Percentiles rank a stretch among this genome's conserved stretches.
Evolutionary conservation across 2,797 vertebrate species (phyloP).

Genomic region (Cyclopterus lumpus): DNA sequence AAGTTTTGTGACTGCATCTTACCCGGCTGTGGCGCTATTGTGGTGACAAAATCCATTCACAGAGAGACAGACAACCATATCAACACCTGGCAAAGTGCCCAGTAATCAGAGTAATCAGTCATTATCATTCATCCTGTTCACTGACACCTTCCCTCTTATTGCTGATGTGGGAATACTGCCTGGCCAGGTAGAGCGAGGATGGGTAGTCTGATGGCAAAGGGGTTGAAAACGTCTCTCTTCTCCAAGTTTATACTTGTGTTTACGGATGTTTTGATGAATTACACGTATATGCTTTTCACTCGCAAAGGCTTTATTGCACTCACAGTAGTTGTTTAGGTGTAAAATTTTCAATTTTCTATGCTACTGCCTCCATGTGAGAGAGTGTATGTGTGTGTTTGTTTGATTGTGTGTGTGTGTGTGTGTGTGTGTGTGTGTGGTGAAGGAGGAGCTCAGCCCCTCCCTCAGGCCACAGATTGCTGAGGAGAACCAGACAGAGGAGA

Average conservation of each 20-base stretch:
- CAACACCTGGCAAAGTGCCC: background rate
- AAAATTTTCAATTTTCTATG: background rate
- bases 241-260: background rate
- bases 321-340: background rate
- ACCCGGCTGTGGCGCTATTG: too few relatives aligned
- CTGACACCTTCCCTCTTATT: background rate
- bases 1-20: too few relatives aligned
- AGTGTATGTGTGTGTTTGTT: too few relatives aligned
- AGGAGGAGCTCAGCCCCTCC: background rate
- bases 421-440: too few relatives aligned
- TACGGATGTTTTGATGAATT: background rate
- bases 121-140: background rate
- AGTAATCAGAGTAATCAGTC: background rate
- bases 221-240: background rate
- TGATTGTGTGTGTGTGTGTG: constrained; percentile 9
- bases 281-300: background rate
- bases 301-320: background rate
- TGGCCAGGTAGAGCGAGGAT: background rate
- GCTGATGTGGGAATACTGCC: background rate
- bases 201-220: background rate
- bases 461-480: background rate
- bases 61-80: background rate
- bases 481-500: background rate
- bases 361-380: background rate
- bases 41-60: background rate